Conservation (phyloP, 1,140 invertebrate genomes). For the Scaptomyza graminum region DNA sequence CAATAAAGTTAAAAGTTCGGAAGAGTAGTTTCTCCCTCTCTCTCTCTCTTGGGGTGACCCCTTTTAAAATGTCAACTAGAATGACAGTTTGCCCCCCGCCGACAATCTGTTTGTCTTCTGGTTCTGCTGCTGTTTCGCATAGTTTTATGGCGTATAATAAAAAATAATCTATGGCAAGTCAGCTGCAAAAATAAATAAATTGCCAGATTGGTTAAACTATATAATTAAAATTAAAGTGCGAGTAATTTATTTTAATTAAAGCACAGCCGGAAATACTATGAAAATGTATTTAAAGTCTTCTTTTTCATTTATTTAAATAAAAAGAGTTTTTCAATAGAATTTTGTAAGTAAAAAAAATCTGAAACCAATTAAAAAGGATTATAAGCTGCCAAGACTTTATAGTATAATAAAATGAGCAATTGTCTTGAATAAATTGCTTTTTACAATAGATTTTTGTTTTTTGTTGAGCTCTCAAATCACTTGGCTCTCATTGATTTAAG, state of each 20-base stretch:
- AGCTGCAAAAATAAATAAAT: neutral
- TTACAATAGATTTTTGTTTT: neutral
- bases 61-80: conserved; percentile 68
- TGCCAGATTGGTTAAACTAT: neutral
- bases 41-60: conserved; percentile 43
- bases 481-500: conserved; percentile 5
- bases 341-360: no score
- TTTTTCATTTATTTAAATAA: no score
- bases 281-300: no score
- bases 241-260: neutral
- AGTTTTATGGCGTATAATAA: conserved; percentile 32
- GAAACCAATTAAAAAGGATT: no score
- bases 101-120: neutral
- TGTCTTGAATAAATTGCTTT: no score
- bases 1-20: conserved; percentile 46
- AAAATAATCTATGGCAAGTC: conserved; percentile 33
- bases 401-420: no score
- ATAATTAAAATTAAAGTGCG: no score
- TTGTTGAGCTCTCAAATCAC: neutral
- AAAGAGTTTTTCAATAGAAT: no score
- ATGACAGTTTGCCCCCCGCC: conserved; percentile 5
- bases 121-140: conserved; percentile 16
- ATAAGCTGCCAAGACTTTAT: no score
- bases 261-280: neutral
- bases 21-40: neutral